Base-by-base conservation (phyloP, 1,140 invertebrate species). In the Ephestia elutella region DNA sequence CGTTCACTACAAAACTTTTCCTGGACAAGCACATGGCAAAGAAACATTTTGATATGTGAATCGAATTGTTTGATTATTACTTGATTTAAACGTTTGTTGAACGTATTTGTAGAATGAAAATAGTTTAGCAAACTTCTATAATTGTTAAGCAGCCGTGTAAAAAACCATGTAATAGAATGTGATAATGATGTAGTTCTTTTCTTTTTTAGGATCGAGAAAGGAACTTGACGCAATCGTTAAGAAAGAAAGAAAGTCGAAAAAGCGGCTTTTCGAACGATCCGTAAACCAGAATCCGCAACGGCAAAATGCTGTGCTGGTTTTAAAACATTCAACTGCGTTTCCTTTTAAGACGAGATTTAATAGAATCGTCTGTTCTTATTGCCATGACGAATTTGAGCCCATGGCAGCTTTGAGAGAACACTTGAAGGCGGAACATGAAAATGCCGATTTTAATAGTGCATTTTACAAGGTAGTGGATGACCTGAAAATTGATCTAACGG, bases 291-390 rank as follows among this genome's bases (percentile, higher is more conserved):
- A 86, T 35, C 82, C 82, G 17, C 81, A 82, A 62, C 72, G 82
- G 44, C 77, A 82, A 74, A 86, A 86, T 57, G 85, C 85, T 66
- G 82, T 85, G 18, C 57, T 84, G 20, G 70, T 86, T 51, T 63
- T 86, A 60, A 85, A 75, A 68, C 68, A 84, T 71, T 86, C 85
- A 1, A 80, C 79, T 8, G 85, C 82, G 8, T 79, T 80, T 38
- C 85, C 85, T 7, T 86, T 88, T 80, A 84, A 86, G 64, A 85
- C 83, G 10, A 68, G 82, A 56, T 85, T 87, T 66, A 87, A 86
- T 72, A 75, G 82, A 64, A 86, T 87, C 18, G 65, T 84, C 11
- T 87, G 85, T 59, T 81, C 83, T 0, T 87, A 86, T 57, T 87
- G 85, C 57, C 79, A 85, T 56, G 83, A 85, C 54, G 80, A 86